Evolutionary conservation across 2,113 vertebrate genomes (phyloP).

Genomic region (Pseudorectes ferrugineus): DNA sequence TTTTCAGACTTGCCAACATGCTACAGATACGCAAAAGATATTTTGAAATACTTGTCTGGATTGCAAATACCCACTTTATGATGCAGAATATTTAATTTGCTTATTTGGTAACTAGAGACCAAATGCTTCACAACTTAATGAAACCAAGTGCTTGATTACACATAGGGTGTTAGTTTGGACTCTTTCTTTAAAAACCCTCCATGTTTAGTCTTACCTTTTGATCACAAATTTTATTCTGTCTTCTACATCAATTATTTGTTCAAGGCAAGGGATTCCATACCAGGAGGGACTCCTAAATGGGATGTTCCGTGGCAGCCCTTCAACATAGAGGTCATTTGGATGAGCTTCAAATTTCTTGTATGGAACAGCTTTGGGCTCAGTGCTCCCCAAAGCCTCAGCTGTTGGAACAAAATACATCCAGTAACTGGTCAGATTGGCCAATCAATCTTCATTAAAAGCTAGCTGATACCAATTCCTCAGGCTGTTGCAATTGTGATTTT

Average conservation of each 20-base stretch:
- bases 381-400: conserved; percentile 76
- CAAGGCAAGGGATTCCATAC: conserved; percentile 79
- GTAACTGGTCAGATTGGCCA: neutral
- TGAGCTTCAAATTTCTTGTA: conserved; percentile 80
- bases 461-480: neutral
- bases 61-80: neutral
- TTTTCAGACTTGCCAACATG: neutral
- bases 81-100: neutral
- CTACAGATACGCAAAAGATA: neutral
- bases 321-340: conserved; percentile 73
- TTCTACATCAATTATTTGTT: conserved; percentile 74
- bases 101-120: neutral
- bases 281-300: conserved; percentile 79
- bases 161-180: neutral
- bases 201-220: conserved; percentile 68
- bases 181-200: neutral
- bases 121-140: neutral
- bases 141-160: neutral
- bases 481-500: neutral
- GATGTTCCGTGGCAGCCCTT: conserved; percentile 77
- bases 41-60: neutral
- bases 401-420: neutral
- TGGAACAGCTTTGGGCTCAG: conserved; percentile 73
- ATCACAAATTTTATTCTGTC: conserved; percentile 78
- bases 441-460: neutral